phyloP scores from a whole-genome alignment of 2,113 vertebrate genomes.

The Hiodon alosoides region DNA sequence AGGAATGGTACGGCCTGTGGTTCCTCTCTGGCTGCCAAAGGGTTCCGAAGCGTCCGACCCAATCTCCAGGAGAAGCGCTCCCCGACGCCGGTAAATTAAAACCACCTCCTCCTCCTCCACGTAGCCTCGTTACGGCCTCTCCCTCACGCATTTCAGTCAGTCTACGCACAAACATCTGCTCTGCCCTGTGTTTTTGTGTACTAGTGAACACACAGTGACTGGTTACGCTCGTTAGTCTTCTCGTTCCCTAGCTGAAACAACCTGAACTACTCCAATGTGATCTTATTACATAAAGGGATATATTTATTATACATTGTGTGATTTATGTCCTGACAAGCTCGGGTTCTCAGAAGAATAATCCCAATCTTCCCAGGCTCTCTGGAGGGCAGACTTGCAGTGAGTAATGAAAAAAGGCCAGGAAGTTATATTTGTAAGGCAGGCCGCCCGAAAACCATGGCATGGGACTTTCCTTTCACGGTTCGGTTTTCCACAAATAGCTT shows the following conservation, averaged over 20 bases:
- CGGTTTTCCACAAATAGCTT: too few species aligned
- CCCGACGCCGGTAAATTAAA: constrained; percentile 73
- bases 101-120: neutral
- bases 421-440: too few species aligned
- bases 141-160: too few species aligned
- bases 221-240: too few species aligned
- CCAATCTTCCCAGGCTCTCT: neutral
- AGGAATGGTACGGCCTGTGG: constrained; percentile 77
- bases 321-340: neutral
- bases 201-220: too few species aligned
- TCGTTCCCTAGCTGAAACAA: too few species aligned
- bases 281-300: neutral
- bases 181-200: too few species aligned
- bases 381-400: neutral
- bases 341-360: neutral
- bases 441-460: too few species aligned
- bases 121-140: neutral
- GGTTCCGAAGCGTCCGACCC: constrained; percentile 89
- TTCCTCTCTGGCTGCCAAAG: constrained; percentile 92
- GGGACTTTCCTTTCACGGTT: too few species aligned
- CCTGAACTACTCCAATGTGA: neutral
- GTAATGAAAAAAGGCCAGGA: neutral
- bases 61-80: constrained; percentile 90
- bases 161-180: too few species aligned
- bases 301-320: neutral